Evolutionary conservation across 2,113 vertebrate species (phyloP).

Genomic region (Halichoerus grypus): DNA sequence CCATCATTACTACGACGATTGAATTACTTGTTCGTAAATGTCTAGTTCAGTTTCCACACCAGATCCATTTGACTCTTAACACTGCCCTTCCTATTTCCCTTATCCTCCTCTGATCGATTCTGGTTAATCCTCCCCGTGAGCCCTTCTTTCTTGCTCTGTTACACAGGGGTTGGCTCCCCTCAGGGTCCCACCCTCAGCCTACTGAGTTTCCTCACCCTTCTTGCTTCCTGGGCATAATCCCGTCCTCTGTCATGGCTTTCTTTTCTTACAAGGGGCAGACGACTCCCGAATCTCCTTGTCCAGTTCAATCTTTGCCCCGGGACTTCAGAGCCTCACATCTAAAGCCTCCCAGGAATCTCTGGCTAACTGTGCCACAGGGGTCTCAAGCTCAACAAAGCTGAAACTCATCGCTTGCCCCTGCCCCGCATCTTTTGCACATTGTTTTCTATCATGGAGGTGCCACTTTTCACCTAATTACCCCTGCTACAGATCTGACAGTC

Average conservation of each 20-base stretch:
- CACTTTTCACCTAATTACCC: background rate
- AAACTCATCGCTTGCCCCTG: background rate
- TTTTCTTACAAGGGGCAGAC: background rate
- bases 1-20: too few relatives aligned
- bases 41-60: background rate
- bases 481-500: background rate
- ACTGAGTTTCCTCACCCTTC: background rate
- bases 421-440: too few relatives aligned
- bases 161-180: background rate
- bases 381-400: background rate
- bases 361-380: background rate
- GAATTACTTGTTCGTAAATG: background rate
- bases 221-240: background rate
- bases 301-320: background rate
- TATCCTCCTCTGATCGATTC: background rate
- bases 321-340: background rate
- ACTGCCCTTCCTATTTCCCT: background rate
- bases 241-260: background rate
- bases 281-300: background rate
- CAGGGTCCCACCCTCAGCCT: background rate
- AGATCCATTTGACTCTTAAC: background rate
- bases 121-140: background rate
- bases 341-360: background rate
- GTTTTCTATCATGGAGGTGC: background rate
- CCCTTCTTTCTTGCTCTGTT: background rate